Evolutionary conservation across 2,113 vertebrate genomes (phyloP).

Genomic region (Astur gentilis): DNA sequence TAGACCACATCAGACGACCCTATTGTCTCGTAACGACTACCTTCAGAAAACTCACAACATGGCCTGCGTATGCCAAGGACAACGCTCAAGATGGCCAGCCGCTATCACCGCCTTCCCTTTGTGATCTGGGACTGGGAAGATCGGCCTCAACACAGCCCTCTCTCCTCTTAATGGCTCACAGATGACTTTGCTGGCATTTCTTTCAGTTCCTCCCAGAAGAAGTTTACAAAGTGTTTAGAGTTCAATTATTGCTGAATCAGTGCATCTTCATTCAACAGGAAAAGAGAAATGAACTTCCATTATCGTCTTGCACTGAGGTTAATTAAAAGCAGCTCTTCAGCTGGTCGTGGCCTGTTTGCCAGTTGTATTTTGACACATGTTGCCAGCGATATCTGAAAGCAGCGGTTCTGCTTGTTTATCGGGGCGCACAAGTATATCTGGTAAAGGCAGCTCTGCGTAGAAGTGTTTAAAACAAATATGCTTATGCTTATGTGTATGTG

Average conservation of each 20-base stretch:
- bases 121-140: not conserved
- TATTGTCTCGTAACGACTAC: not conserved
- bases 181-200: constrained; percentile 56
- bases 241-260: constrained; percentile 72
- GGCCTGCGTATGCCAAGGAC: not conserved
- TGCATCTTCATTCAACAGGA: constrained; percentile 59
- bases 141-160: not conserved
- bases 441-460: not conserved
- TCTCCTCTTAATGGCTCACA: constrained; percentile 56
- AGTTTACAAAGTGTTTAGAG: constrained; percentile 46
- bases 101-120: not conserved
- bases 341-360: not conserved
- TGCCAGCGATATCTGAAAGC: constrained; percentile 19
- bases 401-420: not conserved
- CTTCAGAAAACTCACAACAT: not conserved
- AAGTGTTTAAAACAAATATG: not conserved
- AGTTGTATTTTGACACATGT: not conserved
- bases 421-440: not conserved
- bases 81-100: not conserved
- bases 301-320: constrained; percentile 30
- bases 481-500: not conserved
- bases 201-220: constrained; percentile 10
- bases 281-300: constrained; percentile 46
- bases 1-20: constrained; percentile 1
- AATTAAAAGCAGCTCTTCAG: constrained; percentile 69